phyloP scores from a whole-genome alignment of 1,140 invertebrate genomes.

The Apis mellifera region DNA sequence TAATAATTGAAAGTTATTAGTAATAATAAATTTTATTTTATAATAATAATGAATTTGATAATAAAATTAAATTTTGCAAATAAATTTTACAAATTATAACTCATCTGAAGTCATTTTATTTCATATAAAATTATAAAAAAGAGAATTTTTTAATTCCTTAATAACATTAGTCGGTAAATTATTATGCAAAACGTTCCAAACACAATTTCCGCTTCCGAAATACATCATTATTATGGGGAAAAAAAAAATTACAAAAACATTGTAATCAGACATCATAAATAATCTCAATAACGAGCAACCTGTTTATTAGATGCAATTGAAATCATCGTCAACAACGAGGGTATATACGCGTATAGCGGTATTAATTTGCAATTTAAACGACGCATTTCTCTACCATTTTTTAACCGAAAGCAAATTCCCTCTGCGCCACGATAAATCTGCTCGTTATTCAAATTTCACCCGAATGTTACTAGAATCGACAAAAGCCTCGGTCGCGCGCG shows the following conservation, averaged over 20 bases:
- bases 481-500: neutral
- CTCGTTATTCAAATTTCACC: slow-evolving; percentile 23
- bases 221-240: too few relatives aligned
- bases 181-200: too few relatives aligned
- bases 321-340: neutral
- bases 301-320: slow-evolving; percentile 16
- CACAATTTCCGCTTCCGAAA: too few relatives aligned
- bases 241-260: neutral
- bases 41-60: too few relatives aligned
- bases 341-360: neutral
- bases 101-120: too few relatives aligned
- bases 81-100: too few relatives aligned
- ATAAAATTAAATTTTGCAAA: too few relatives aligned
- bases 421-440: neutral
- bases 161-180: too few relatives aligned
- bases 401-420: neutral
- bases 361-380: slow-evolving; percentile 29
- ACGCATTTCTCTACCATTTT: neutral
- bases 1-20: too few relatives aligned
- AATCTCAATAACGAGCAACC: neutral
- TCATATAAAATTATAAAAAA: too few relatives aligned
- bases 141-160: too few relatives aligned
- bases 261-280: neutral
- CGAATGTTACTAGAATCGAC: slow-evolving; percentile 2
- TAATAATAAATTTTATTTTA: too few relatives aligned